These are phyloP conservation scores for Araneus ventricosus DNA, from an alignment of 1,140 invertebrate genomes.

Conservation along the genomic window DNA sequence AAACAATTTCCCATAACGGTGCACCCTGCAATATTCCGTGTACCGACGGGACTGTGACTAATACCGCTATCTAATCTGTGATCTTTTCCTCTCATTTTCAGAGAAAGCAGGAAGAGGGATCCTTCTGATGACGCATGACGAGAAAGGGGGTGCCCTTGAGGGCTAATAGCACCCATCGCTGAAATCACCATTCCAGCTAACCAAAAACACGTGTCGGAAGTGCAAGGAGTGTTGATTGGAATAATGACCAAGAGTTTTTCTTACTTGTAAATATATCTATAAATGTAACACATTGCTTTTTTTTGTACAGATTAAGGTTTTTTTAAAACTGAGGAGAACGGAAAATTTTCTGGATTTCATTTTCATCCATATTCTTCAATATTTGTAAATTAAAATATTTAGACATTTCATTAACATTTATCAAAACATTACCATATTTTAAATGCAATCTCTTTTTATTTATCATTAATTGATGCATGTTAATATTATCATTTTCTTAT, in stretches of 20 bases:
- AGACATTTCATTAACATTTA: too few relatives aligned
- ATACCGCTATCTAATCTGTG: constrained; percentile 34
- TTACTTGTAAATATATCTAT: too few relatives aligned
- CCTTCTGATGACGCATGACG: constrained; percentile 54
- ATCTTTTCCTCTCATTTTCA: constrained; percentile 45
- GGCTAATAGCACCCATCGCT: background rate
- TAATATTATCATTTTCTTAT: too few relatives aligned
- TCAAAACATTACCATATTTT: too few relatives aligned
- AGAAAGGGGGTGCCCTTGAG: background rate
- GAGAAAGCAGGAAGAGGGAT: constrained; percentile 25
- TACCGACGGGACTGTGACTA: constrained; percentile 39
- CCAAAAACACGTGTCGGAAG: constrained; percentile 21
- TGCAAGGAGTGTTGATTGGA: background rate
- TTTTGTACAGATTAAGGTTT: too few relatives aligned
- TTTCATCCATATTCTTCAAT: too few relatives aligned
- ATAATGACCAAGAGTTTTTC: background rate
- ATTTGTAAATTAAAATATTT: too few relatives aligned
- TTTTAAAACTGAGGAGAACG: too few relatives aligned
- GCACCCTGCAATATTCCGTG: background rate
- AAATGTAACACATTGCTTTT: too few relatives aligned
- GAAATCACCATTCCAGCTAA: background rate
- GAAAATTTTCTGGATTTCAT: too few relatives aligned
- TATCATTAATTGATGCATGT: too few relatives aligned
- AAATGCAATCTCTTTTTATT: too few relatives aligned
- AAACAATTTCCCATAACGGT: constrained; percentile 19